Evolutionary conservation across 2,888 invertebrate genomes (phyloP), one percentile per base, ranked within the genome.

Genomic region (Andrena haemorrhoa): DNA sequence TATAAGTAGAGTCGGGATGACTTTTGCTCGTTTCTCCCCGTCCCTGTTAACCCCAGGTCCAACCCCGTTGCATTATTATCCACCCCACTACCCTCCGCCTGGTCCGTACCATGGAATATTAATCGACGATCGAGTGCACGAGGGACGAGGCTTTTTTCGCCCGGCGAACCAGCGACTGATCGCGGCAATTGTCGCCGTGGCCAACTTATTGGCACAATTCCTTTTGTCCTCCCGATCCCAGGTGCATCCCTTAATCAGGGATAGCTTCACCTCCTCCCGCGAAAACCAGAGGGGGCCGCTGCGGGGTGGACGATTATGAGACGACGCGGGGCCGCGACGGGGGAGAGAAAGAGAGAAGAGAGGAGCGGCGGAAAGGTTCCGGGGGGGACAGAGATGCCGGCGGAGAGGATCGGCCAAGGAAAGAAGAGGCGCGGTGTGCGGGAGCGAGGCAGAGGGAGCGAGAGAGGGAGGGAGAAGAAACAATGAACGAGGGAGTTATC

Each of bases 401-500:
- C 58, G 61, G 71, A 60, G 66, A 89, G 86, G 77, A 84, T 49
- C 68, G 66, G 63, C 7, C 33, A 69, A 20, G 66, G 68, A 73
- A 79, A 58, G 70, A 75, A 68, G 78, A 75, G 75, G 26, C 73
- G 47, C 29, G 64, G 64, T 53, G 66, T 75, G 77, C 64, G 81
- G 82, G 87, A 82, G 86, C 86, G 85, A 88, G 87, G 86, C 88
- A 56, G 23, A 56, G 56, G 3, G 26, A 8, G 56, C 8, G 88
- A 49, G n/a, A 49, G 49, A n/a, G 56, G 12, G 56, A 56, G 56
- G 23, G 56, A 89, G 87, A 82, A 85, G 86, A 87, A 86, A 87
- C 87, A 88, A 88, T 86, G 86, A 85, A 88, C 90, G 89, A 86
- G 87, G 87, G 91, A 92, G 93, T 94, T 94, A 94, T 94, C 93